Evolutionary conservation across 2,888 invertebrate genomes (phyloP), one percentile per base, ranked within the genome.

Genomic region (Syrista parreyssii): DNA sequence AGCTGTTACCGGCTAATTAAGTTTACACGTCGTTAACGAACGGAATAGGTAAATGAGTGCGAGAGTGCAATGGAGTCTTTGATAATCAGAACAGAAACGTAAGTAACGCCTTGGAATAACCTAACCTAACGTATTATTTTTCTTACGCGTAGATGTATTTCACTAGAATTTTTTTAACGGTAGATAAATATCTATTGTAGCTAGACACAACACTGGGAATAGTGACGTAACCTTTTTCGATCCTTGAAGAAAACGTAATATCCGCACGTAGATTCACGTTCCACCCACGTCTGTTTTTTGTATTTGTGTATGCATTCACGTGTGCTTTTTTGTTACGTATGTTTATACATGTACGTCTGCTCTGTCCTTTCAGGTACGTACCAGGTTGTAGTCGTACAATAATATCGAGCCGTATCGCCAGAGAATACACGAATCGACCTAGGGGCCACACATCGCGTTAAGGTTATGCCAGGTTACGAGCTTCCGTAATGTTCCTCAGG

Each of bases 1-100:
- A 55, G 55, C 23, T 55, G 55, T 9, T 55, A 82, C 82, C 81
- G 77, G 85, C 84, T 87, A 87, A 87, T 87, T 87, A 85, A 82
- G 86, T 87, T 87, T 86, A 82, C 87, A 84, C 80, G 82, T 82
- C 81, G 55, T 55, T 55, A 55, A 55, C 55, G 55, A 55, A 55
- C 9, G 23, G 23, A 55, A 23, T 55, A 55, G 55, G 23, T 55
- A 55, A 55, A 55, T 9, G 23, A 55, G 55, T 23, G 23, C 9
- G 2, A 9, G 0, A 55, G 23, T 55, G 55, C 23, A 55, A 55
- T 55, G 55, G 2, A 55, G 0, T 23, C 55, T 55, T 23, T 15
- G 23, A 23, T 23, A 55, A 55, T 55, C 55, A 9, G 9, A 9
- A 55, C 23, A 9, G 23, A 55, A 9, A 55, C 55, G 55, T 23